Evolutionary conservation across 2,113 vertebrate genomes (phyloP).

Genomic region (Pluvialis apricaria): DNA sequence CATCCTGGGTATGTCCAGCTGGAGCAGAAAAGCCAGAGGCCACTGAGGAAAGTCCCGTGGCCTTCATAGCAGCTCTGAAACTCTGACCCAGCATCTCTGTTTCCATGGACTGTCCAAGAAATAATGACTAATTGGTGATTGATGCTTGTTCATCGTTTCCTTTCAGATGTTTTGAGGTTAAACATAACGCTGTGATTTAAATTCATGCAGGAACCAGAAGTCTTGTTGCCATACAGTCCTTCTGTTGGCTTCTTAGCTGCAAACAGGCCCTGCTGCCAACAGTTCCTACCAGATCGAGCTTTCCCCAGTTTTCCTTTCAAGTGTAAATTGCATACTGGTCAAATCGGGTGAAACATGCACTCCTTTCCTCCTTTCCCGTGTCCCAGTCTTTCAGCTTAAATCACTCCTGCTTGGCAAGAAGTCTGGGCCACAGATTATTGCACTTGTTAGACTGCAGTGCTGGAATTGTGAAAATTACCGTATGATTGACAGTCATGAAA

Average conservation of each 20-base stretch:
- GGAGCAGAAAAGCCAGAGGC: not conserved
- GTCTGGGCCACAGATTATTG: constrained; percentile 1
- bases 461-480: not conserved
- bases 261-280: constrained; percentile 49
- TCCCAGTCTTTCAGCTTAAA: constrained; percentile 2
- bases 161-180: constrained; percentile 38
- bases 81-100: not conserved
- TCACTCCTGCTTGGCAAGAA: not conserved
- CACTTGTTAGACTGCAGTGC: not conserved
- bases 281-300: constrained; percentile 12
- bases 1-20: not conserved
- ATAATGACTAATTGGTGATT: not conserved
- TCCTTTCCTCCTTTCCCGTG: not conserved
- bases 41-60: not conserved
- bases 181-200: constrained; percentile 6
- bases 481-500: constrained; percentile 36
- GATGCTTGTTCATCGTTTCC: not conserved
- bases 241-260: constrained; percentile 47
- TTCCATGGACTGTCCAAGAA: not conserved
- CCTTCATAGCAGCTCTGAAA: not conserved
- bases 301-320: constrained; percentile 37
- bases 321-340: constrained; percentile 29
- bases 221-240: constrained; percentile 44
- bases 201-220: constrained; percentile 17
- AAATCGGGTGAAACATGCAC: not conserved